These are phyloP conservation scores for Hozukius guyotensis DNA, from an alignment of 2,797 vertebrate species.

Conservation along the genomic window DNA sequence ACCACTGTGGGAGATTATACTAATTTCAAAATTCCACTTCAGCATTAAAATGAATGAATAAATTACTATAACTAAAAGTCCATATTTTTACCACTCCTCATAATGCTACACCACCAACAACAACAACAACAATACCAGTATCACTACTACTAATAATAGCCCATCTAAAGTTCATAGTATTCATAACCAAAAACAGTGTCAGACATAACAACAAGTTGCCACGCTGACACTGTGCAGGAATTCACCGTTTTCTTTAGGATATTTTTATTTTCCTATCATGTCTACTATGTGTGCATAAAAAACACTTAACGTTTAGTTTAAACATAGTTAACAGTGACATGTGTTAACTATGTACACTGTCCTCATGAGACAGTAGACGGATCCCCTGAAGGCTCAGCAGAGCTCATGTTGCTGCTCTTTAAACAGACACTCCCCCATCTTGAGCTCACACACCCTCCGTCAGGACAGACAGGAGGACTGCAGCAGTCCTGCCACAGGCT, in stretches of 20 bases:
- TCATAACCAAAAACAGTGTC: background rate
- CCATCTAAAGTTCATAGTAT: background rate
- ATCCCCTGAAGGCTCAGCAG: background rate
- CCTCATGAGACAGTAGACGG: background rate
- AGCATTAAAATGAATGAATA: background rate
- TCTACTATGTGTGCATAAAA: background rate
- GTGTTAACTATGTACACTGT: too few species aligned
- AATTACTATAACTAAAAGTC: background rate
- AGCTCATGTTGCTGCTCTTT: background rate
- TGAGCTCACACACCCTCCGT: conserved; percentile 5
- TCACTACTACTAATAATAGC: too few species aligned
- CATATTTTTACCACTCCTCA: background rate
- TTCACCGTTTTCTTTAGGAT: background rate
- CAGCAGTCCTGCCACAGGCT: conserved; percentile 12
- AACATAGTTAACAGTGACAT: background rate
- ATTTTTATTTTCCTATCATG: background rate
- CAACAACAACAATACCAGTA: background rate
- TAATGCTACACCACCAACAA: background rate
- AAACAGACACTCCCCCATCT: conserved; percentile 64
- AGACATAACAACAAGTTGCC: background rate
- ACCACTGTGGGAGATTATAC: background rate
- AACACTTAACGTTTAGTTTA: background rate
- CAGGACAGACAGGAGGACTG: background rate
- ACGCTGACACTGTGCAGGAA: background rate
- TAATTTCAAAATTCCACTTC: background rate